Conservation (phyloP, 2,113 vertebrate genomes). For the Myotis lucifugus region DNA sequence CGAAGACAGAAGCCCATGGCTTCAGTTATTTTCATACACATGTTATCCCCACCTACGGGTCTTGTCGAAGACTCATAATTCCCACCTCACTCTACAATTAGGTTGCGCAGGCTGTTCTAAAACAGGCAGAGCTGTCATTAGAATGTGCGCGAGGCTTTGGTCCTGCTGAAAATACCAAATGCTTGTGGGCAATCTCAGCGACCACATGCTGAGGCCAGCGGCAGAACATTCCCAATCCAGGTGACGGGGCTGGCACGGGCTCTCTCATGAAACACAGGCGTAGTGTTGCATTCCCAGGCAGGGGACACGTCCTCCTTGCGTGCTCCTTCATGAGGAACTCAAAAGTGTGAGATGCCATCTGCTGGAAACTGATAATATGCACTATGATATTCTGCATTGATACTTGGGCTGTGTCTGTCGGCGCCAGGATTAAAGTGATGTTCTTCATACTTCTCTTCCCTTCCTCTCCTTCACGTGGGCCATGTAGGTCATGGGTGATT, state of each 20-base stretch:
- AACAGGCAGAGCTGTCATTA: constrained; percentile 32
- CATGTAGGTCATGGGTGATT: rapidly evolving
- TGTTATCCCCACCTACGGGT: constrained; percentile 53
- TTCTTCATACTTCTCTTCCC: not conserved
- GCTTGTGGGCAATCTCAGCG: constrained; percentile 25
- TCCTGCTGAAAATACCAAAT: constrained; percentile 54
- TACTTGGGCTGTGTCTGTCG: no score
- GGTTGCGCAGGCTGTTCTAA: constrained; percentile 38
- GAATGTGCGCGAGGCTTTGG: not conserved
- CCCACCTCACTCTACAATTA: constrained; percentile 70
- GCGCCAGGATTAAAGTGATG: no score
- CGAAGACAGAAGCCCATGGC: constrained; percentile 29
- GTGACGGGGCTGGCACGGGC: not conserved
- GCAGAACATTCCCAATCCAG: not conserved
- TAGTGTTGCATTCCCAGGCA: not conserved
- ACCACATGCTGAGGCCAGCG: constrained; percentile 12
- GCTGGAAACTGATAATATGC: constrained; percentile 53
- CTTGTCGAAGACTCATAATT: constrained; percentile 68
- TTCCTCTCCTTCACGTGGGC: not conserved
- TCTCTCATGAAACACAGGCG: not conserved
- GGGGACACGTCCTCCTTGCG: not conserved
- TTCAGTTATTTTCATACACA: constrained; percentile 59
- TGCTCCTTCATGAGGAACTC: not conserved
- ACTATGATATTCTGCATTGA: not conserved
- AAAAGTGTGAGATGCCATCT: constrained; percentile 53